Percentiles rank a stretch among this genome's conserved stretches.
Evolutionary conservation across 2,797 vertebrate genomes (phyloP).

Genomic region (Myotis vivesi): DNA sequence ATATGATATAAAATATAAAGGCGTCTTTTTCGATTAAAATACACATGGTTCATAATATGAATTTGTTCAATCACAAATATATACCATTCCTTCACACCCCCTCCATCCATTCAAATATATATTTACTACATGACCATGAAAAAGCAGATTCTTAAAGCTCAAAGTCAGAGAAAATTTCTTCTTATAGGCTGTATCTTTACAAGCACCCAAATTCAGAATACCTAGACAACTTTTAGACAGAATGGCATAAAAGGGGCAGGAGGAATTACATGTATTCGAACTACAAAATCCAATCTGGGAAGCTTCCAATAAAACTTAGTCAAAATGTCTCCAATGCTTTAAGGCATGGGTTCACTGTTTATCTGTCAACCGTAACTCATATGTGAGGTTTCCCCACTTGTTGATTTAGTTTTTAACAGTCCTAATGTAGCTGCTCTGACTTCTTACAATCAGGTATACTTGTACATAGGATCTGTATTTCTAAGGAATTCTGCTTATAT

Average conservation of each 20-base stretch:
- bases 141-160: conserved; percentile 5
- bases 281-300: background rate
- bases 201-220: conserved; percentile 29
- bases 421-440: background rate
- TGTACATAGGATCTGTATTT: background rate
- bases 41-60: background rate
- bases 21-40: background rate
- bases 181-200: background rate
- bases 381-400: background rate
- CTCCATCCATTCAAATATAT: background rate
- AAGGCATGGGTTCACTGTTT: background rate
- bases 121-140: background rate
- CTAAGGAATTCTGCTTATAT: background rate
- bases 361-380: background rate
- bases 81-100: background rate
- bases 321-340: background rate
- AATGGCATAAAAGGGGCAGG: background rate
- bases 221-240: background rate
- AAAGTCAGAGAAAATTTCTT: background rate
- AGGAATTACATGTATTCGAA: background rate
- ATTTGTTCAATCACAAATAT: background rate
- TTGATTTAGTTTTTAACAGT: background rate
- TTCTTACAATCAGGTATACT: conserved; percentile 2
- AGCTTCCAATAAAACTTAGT: background rate
- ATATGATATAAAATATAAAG: conserved; percentile 34